phyloP scores from a whole-genome alignment of 1,140 invertebrate genomes.

The Battus philenor region DNA sequence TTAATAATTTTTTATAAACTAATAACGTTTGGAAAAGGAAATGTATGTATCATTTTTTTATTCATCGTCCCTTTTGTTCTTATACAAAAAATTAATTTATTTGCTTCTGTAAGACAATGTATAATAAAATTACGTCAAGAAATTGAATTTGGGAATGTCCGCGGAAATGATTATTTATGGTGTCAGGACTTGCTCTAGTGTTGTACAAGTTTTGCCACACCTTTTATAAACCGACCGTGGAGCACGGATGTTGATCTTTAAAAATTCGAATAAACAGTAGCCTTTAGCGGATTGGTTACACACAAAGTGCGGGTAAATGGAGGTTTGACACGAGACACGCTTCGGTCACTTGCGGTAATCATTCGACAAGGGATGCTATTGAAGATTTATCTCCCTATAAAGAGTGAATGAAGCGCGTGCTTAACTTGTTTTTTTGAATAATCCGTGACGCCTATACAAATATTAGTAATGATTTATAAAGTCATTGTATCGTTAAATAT shows the following conservation, averaged over 20 bases:
- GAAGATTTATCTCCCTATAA: constrained; percentile 60
- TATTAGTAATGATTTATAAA: too few relatives aligned
- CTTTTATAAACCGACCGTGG: constrained; percentile 45
- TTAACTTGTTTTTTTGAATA: constrained; percentile 30
- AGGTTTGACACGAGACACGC: constrained; percentile 53
- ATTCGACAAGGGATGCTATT: constrained; percentile 47
- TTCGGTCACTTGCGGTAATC: constrained; percentile 56
- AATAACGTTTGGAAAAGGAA: too few relatives aligned
- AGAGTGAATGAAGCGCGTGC: constrained; percentile 47
- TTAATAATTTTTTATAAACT: too few relatives aligned
- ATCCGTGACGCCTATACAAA: background rate
- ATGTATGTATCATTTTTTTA: too few relatives aligned
- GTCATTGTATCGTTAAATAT: too few relatives aligned
- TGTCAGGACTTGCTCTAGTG: background rate
- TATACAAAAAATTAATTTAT: too few relatives aligned
- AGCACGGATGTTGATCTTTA: constrained; percentile 57
- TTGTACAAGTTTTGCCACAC: constrained; percentile 2
- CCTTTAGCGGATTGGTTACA: constrained; percentile 45
- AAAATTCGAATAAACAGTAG: constrained; percentile 39
- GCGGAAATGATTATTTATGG: too few relatives aligned
- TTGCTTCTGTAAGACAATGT: too few relatives aligned
- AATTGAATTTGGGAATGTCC: too few relatives aligned
- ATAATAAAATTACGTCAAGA: too few relatives aligned
- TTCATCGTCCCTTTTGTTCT: too few relatives aligned
- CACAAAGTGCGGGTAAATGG: constrained; percentile 43